Percentiles rank a stretch among this genome's conserved stretches.
Evolutionary conservation across 1,140 invertebrate species (phyloP).

Genomic region (Drosophila dunni): DNA sequence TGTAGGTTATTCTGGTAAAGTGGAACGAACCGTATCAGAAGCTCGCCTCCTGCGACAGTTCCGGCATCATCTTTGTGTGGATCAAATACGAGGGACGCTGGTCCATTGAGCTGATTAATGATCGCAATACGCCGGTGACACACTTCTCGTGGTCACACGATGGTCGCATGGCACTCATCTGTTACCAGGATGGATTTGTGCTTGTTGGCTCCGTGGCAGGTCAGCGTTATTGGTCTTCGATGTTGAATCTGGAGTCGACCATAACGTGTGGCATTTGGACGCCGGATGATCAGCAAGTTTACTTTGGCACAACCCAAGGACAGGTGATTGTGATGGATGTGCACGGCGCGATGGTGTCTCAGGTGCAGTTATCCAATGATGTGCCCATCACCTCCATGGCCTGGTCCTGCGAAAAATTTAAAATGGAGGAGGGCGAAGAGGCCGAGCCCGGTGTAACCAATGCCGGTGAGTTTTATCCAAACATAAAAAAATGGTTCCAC

Average conservation of each 20-base stretch:
- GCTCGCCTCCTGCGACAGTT: constrained; percentile 98
- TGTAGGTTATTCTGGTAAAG: constrained; percentile 96
- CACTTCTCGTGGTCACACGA: constrained; percentile 99
- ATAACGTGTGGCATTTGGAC: constrained; percentile 99
- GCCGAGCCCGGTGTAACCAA: constrained; percentile 86
- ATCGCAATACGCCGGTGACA: constrained; percentile 97
- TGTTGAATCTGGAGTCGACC: constrained; percentile 96
- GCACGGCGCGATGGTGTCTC: constrained; percentile 96
- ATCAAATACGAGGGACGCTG: constrained; percentile 99
- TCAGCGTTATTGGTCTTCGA: constrained; percentile 99
- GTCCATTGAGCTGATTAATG: constrained; percentile 99
- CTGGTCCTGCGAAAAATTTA: constrained; percentile 99
- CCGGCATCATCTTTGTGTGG: constrained; percentile 99
- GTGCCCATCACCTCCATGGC: constrained; percentile 95
- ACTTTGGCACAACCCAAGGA: constrained; percentile 96
- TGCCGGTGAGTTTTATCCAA: constrained; percentile 66
- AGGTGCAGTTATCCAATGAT: constrained; percentile 92
- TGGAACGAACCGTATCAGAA: constrained; percentile 99
- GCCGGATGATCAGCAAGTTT: constrained; percentile 98
- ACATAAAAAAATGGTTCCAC: neutral
- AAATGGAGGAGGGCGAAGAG: constrained; percentile 97
- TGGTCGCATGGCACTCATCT: constrained; percentile 98
- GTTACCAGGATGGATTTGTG: constrained; percentile 99
- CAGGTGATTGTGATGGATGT: constrained; percentile 98
- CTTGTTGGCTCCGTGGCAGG: constrained; percentile 98